Base-by-base conservation (phyloP, 2,888 invertebrate genomes). In the Bembecia ichneumoniformis region DNA sequence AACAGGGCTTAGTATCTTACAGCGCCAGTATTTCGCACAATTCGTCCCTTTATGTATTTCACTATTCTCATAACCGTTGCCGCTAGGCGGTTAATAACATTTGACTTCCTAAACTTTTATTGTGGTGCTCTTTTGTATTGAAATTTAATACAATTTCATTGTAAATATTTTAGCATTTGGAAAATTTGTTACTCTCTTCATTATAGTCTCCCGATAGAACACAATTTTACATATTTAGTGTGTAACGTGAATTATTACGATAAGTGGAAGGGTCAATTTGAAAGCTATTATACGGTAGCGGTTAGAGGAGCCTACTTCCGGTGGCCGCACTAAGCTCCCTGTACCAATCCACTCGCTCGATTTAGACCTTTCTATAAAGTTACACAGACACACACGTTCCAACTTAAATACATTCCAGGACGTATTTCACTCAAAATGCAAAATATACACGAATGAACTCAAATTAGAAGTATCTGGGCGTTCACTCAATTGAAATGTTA, bases 1-100 rank as follows among this genome's bases (percentile, higher is more conserved):
- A 87, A 86, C 86, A 82, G 79, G 77, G 82, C 83, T 87, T 83
- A 83, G 82, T 77, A 81, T 82, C 78, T 78, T 82, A 81, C 83
- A 80, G 79, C 76, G 79, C 73, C 82, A 82, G 81, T 83, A 82
- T 81, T 82, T 82, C 77, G 77, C 80, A 77, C 79, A 77, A 75
- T 77, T 81, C 77, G 79, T 83, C 83, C 84, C 86, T 82, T 83
- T 84, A 82, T 82, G 82, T 80, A 83, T 79, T 79, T 82, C 75
- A 77, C 77, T 82, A 79, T 78, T 80, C 71, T 77, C 69, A 67
- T 68, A 72, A 70, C 74, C 72, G 75, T 68, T 68, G 63, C 70
- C 67, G 69, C 3, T 4, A 28, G 59, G 58, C 59, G 74, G 68
- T 69, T 65, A 69, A 66, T 70, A 75, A 75, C 77, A 70, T 77